Evolutionary conservation across 2,113 vertebrate species (phyloP), one percentile per base, ranked within the genome.

Genomic region (Hystrix cristata): DNA sequence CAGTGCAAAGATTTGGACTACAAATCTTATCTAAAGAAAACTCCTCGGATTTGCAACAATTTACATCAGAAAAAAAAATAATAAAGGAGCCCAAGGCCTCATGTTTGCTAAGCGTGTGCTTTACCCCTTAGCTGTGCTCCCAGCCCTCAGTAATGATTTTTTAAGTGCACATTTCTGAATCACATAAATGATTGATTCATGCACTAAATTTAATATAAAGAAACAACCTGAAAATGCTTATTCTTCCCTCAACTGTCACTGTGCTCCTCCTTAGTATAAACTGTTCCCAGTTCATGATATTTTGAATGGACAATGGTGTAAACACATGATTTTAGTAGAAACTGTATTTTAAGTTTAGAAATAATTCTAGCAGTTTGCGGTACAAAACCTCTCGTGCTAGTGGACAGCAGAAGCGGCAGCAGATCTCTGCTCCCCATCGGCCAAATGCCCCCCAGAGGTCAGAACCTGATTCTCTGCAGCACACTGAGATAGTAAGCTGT

Each of bases 11-110:
- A 29, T 60, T 87, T 91, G 69, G 76, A 90, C 5, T 89, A 71
- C 48, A 94, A 82, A 86, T 67, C 7, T 85, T 91, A 53, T 46
- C 60, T 78, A 86, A 97, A 89, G 67, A 43, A 90, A 83, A 67
- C 19, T 78, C 46, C 59, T 62, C 87, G 31, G 69, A 4, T 23
- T 93, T 95, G 12, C 21, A 55, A 72, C n/a, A 80, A 64, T 82
- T 72, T 93, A 76, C 6, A 27, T 67, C 62, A 94, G 60, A 34
- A 65, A 34, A 38, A 46, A 51, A 92, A 64, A 62, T 82, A 91
- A 23, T 29, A 31, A 79, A 38, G 31, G 29, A 67, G 59, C 18
- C 34, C 71, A 14, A 3, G 5, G 11, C 23, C 16, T 94, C 31
- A 12, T 9, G 31, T 10, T 4, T 60, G 29, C 21, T 43, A 18